Evolutionary conservation across 2,797 vertebrate genomes (phyloP), one percentile per base, ranked within the genome.

Genomic region (Molothrus ater): DNA sequence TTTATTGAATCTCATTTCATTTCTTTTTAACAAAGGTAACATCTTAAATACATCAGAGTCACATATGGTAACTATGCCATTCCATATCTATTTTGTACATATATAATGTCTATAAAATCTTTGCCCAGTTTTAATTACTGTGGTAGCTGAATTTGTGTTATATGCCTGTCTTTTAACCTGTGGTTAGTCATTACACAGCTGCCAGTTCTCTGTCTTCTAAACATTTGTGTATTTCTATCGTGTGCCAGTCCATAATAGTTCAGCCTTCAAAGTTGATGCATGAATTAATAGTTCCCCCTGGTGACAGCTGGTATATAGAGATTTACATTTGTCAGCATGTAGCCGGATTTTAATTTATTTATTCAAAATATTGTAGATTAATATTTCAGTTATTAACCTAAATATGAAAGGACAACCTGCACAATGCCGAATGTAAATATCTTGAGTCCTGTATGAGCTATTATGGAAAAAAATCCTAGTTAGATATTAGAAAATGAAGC

Each of bases 281-380:
- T 80, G 91, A 97, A 95, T 95, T 96, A 93, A 93, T 93, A 93
- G 86, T 88, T 88, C 83, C 84, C 82, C 70, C 92, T 92, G 89
- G 93, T 95, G 95, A 96, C 87, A 93, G 61, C 47, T 93, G 60
- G 36, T 83, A 80, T 88, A 60, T 64, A 92, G 66, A 63, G 31
- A 86, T 88, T 88, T 96, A 92, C 57, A 57, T 81, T 87, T 95
- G 80, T 84, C 90, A 93, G 20, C 31, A 31, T 48, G 31, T 84
- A 88, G 47, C 17, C 53, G 84, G 70, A 82, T 93, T 87, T 91
- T 86, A 13, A 82, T 86, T 84, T 79, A 89, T 82, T 92, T 88
- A 93, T 29, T 82, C 38, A 95, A 93, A 96, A 73, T 80, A 75
- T 16, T 32, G 79, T 82, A 76, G 34, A 82, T 61, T 11, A 78